phyloP scores from a whole-genome alignment of 2,797 vertebrate species.

The Tinamus major region DNA sequence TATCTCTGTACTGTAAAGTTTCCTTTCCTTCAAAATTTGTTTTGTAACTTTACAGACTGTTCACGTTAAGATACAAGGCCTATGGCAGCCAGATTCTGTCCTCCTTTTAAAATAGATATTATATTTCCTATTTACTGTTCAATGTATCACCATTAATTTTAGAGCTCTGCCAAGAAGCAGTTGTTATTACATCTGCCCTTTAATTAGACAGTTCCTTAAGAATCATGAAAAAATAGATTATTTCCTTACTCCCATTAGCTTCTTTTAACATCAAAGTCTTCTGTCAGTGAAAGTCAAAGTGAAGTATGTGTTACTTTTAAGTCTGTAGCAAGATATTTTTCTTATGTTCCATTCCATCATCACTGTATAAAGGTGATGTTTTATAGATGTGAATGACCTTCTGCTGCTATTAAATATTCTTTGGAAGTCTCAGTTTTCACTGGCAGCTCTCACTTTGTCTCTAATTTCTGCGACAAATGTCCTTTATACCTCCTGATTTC shows the following conservation, averaged over 20 bases:
- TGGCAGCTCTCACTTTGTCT: neutral
- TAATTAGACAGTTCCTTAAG: neutral
- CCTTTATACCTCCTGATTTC: neutral
- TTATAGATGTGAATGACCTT: conserved; percentile 1
- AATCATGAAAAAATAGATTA: neutral
- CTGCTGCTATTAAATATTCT: neutral
- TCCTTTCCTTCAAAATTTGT: neutral
- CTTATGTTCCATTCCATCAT: neutral
- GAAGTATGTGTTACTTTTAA: conserved; percentile 4
- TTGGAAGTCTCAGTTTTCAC: neutral
- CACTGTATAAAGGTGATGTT: neutral
- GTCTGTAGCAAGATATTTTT: neutral
- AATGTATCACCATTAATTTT: neutral
- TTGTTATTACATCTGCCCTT: neutral
- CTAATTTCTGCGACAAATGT: neutral
- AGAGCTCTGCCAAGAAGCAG: neutral
- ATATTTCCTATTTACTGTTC: neutral
- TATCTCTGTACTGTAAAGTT: neutral
- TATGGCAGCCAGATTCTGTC: neutral
- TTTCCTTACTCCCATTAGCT: neutral
- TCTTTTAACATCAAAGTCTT: neutral
- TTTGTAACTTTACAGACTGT: neutral
- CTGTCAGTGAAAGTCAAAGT: neutral
- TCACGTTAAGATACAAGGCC: neutral
- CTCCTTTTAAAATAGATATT: neutral